Evolutionary conservation across 2,797 vertebrate species (phyloP).

Genomic region (Amphiprion clarkii): DNA sequence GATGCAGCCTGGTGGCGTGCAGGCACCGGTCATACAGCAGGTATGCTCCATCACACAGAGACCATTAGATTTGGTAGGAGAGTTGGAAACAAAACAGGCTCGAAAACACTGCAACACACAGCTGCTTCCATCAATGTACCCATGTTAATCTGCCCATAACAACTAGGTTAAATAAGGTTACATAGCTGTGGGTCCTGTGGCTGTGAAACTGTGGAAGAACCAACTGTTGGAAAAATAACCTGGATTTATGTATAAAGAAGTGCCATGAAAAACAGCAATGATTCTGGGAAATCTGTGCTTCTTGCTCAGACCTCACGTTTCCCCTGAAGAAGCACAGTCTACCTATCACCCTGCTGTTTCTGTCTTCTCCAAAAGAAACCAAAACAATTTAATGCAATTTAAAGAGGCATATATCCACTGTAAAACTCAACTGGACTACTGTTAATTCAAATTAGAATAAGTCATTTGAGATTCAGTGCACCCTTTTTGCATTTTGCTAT

Average conservation of each 20-base stretch:
- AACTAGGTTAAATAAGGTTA: background rate
- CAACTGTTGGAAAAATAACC: slow-evolving; percentile 3
- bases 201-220: slow-evolving; percentile 13
- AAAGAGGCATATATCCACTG: background rate
- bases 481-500: too few species aligned
- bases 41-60: slow-evolving; percentile 72
- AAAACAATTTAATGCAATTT: background rate
- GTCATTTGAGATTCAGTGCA: background rate
- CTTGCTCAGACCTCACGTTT: background rate
- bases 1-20: slow-evolving; percentile 96
- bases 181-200: slow-evolving; percentile 13
- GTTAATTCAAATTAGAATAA: background rate
- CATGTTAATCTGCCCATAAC: too few species aligned
- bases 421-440: too few species aligned
- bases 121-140: too few species aligned
- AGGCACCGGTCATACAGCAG: slow-evolving; percentile 98
- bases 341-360: background rate
- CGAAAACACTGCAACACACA: too few species aligned
- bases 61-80: background rate
- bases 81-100: too few species aligned
- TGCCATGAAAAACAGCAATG: slow-evolving; percentile 19
- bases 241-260: slow-evolving; percentile 11
- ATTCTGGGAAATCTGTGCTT: slow-evolving; percentile 9
- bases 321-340: background rate
- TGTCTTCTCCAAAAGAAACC: background rate